These are phyloP conservation scores for Chaenogobius annularis DNA, from an alignment of 2,113 vertebrate species.

Conservation along the genomic window DNA sequence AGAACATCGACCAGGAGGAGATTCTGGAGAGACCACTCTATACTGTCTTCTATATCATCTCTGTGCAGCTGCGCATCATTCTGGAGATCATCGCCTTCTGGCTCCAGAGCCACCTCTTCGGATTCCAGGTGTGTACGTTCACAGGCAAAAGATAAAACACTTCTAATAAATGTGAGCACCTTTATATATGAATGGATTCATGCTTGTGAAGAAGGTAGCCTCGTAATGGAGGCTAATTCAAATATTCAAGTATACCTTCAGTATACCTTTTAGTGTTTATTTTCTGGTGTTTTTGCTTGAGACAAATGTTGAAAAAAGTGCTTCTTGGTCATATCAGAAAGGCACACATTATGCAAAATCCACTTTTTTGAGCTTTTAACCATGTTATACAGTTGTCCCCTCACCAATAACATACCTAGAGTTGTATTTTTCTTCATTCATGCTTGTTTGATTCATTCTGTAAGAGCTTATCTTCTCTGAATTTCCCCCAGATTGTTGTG, in stretches of 20 bases:
- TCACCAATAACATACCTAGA: no score
- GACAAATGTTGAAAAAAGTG: background rate
- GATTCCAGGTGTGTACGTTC: constrained; percentile 74
- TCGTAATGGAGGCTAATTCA: no score
- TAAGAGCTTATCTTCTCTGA: no score
- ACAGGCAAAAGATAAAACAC: background rate
- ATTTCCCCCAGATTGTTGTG: no score
- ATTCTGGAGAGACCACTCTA: constrained; percentile 83
- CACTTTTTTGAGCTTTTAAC: no score
- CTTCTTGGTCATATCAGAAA: no score
- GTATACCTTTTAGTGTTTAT: background rate
- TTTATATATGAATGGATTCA: background rate
- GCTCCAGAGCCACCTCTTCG: constrained; percentile 88
- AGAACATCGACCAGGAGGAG: constrained; percentile 85
- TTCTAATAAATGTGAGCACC: background rate
- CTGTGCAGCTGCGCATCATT: constrained; percentile 84
- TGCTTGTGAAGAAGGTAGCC: background rate
- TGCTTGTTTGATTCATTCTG: no score
- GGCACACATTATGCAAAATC: no score
- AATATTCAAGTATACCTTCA: background rate
- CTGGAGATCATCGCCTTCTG: constrained; percentile 86
- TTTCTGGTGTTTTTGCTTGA: background rate
- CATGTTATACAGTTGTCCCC: no score
- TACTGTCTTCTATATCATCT: constrained; percentile 83
- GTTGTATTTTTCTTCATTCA: no score